Evolutionary conservation across 2,888 invertebrate genomes (phyloP), one percentile per base, ranked within the genome.

Genomic region (Epistrophe eligans): DNA sequence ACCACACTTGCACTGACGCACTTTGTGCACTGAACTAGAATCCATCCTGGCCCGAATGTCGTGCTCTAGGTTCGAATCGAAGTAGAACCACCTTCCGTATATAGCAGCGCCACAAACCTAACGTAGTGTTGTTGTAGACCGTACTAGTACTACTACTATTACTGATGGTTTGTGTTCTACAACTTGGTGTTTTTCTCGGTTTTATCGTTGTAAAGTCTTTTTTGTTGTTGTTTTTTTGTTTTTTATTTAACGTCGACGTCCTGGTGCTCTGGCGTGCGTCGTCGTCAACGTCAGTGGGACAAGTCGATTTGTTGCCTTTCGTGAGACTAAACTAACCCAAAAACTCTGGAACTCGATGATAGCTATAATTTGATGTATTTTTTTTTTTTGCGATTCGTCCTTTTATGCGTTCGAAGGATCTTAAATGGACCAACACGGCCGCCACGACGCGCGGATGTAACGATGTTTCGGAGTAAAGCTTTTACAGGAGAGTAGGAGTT

Each of bases 401-500:
- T 72, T 77, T 58, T 24, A 50, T 73, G 62, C 43, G 43, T 66
- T 52, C 4, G 8, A 32, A 35, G 50, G 70, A 79, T 43, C 66
- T 64, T 52, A 64, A 72, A 74, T 79, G 87, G 84, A 84, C 83
- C 84, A 73, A 43, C 76, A 76, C 67, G 35, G 48, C 6, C 17
- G 19, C 19, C 35, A 50, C 50, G 67, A 67, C 67, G 70, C 70
- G 70, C 79, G 79, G 84, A 80, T 80, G 71, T 82, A 72, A 80
- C 62, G 88, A 88, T 89, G 90, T 90, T 89, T 89, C 82, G 88
- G 87, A 88, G 89, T 89, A 89, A 89, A 90, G 89, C 87, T 89
- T 89, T 91, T 89, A 85, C 89, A 89, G 90, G 90, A 91, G 92
- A 92, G 92, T 92, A 91, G 92, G 92, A 92, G 92, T 91, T 89